A percentile compares a stretch with the other conserved stretches of the same genome.
phyloP scores from a whole-genome alignment of 2,888 invertebrate genomes.

The Pocota personata region DNA sequence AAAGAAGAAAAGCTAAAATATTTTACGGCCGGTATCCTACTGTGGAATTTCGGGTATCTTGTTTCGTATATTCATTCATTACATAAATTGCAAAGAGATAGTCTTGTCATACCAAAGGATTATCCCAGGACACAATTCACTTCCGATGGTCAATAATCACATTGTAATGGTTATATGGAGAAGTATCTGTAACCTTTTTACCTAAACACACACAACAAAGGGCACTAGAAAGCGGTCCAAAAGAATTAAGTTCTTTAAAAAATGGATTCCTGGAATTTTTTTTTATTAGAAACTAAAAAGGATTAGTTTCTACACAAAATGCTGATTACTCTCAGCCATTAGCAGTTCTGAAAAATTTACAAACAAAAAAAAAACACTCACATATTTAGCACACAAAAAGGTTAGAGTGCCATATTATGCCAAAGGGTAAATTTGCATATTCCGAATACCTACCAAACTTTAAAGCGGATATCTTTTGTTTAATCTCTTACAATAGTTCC shows the following conservation, averaged over 20 bases:
- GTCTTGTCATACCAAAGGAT: background rate
- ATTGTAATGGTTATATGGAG: background rate
- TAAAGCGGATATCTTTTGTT: slow-evolving; percentile 30
- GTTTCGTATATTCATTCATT: background rate
- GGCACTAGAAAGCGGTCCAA: background rate
- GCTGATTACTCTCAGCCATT: slow-evolving; percentile 21
- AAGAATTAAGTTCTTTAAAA: background rate
- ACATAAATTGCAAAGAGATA: background rate
- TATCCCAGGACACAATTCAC: background rate
- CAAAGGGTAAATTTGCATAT: slow-evolving; percentile 20
- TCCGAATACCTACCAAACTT: slow-evolving; percentile 7
- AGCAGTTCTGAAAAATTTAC: slow-evolving; percentile 5
- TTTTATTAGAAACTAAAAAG: background rate
- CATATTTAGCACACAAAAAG: slow-evolving; percentile 2
- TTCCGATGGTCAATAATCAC: background rate
- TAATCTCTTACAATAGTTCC: slow-evolving; percentile 37
- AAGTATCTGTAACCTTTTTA: background rate
- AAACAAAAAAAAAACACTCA: background rate
- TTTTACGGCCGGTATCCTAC: background rate
- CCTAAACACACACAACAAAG: too few relatives aligned
- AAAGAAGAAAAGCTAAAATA: background rate
- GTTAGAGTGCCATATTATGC: slow-evolving; percentile 26
- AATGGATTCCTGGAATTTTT: background rate
- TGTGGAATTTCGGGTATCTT: slow-evolving; percentile 9
- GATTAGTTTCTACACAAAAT: background rate